Conservation (phyloP, 2,888 invertebrate genomes). For the Drosophila ezoana region DNA sequence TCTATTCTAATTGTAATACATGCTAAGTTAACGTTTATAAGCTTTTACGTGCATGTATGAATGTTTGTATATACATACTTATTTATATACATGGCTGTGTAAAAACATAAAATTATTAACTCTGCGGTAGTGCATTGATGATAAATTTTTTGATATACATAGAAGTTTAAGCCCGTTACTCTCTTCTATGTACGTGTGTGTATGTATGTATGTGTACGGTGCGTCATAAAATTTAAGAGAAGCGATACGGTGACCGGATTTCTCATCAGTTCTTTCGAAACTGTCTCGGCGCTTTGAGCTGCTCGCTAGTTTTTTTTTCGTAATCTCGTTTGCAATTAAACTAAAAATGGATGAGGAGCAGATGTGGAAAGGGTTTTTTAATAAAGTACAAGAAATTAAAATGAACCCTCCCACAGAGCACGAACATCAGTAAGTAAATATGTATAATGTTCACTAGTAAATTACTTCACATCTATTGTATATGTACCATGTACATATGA, state of each 20-base stretch:
- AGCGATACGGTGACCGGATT: slow-evolving; percentile 22
- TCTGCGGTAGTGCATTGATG: background rate
- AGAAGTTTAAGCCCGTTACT: background rate
- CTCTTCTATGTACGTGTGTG: slow-evolving; percentile 1
- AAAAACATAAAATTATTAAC: background rate
- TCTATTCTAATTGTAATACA: too few species aligned
- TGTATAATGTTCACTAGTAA: background rate
- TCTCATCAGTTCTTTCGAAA: slow-evolving; percentile 35
- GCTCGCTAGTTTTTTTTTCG: slow-evolving; percentile 1
- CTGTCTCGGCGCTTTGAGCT: slow-evolving; percentile 41
- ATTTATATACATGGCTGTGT: too few species aligned
- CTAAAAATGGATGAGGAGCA: slow-evolving; percentile 88
- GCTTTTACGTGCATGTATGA: too few species aligned
- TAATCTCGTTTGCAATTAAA: background rate
- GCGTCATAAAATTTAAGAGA: slow-evolving; percentile 27
- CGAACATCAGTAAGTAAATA: slow-evolving; percentile 87
- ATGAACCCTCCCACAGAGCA: slow-evolving; percentile 89
- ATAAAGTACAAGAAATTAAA: slow-evolving; percentile 87
- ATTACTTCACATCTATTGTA: background rate
- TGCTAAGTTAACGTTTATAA: too few species aligned
- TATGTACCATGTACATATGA: background rate
- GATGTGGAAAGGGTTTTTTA: slow-evolving; percentile 92
- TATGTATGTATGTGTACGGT: slow-evolving; percentile 1
- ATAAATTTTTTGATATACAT: background rate
- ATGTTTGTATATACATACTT: too few species aligned